phyloP scores from a whole-genome alignment of 2,797 vertebrate genomes.

The Tokudaia tokunoshimensis region DNA sequence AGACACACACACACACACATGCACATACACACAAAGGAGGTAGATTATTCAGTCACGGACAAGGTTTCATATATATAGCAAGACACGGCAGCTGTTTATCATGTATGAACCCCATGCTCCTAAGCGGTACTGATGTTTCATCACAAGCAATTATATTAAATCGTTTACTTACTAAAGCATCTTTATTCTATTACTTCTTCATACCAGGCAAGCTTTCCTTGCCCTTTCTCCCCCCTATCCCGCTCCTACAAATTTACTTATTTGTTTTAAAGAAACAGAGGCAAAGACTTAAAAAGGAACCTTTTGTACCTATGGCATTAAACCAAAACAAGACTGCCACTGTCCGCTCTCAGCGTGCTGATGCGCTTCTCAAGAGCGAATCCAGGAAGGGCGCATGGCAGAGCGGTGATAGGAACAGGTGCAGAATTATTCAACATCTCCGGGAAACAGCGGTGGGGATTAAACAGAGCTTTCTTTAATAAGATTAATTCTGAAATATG shows the following conservation, averaged over 20 bases:
- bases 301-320: neutral
- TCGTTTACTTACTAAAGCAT: slow-evolving; percentile 8
- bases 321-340: neutral
- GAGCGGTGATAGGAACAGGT: neutral
- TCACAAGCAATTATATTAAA: neutral
- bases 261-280: neutral
- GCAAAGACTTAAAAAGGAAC: neutral
- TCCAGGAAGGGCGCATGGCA: neutral
- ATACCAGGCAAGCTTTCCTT: neutral
- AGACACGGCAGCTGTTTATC: neutral
- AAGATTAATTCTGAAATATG: slow-evolving; percentile 79
- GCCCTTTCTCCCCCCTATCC: neutral
- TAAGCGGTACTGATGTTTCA: neutral
- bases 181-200: neutral
- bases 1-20: neutral
- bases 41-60: neutral
- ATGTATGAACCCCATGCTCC: slow-evolving; percentile 19
- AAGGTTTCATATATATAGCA: neutral
- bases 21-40: neutral
- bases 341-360: neutral
- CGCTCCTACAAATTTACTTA: neutral
- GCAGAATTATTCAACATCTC: slow-evolving; percentile 46
- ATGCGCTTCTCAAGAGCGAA: neutral
- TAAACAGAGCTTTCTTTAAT: slow-evolving; percentile 73
- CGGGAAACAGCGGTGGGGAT: slow-evolving; percentile 48